Evolutionary conservation across 1,140 invertebrate species (phyloP), one percentile per base, ranked within the genome.

Genomic region (Drosophila lacertosa): DNA sequence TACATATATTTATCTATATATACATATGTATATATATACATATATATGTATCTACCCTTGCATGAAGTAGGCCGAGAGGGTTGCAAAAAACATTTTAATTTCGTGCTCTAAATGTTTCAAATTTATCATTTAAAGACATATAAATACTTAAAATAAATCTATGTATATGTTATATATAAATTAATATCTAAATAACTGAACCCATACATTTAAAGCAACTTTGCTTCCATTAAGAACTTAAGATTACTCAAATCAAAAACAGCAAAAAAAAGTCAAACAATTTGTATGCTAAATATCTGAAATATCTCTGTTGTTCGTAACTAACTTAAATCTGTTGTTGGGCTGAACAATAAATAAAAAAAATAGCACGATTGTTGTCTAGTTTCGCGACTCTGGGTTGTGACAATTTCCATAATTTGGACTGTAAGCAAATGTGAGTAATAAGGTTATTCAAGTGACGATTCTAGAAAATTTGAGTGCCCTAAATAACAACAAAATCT

Each of bases 391-490:
- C 13, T 50, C 22, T 50, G 47, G 7, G 4, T 18, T 32, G 15
- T 50, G 29, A n/a, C 29, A 50, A 50, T 50, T 50, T 50, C 3
- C 26, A 29, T 50, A 50, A 50, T 50, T 33, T 29, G 11, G 16
- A 32, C 18, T n/a, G 5, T 18, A 10, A 13, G 47, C 16, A 32
- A 6, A n/a, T 50, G 13, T 24, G 16, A 50, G 29, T 33, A 33
- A 33, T 24, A 2, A 33, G 26, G 10, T 18, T 18, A 33, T 32
- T 16, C n/a, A 45, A 13, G 44, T 45, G n/a, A 7, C 2, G 22
- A 15, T 48, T 48, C 15, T 16, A 7, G 1, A 32, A 16, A 16
- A 11, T 15, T 50, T 13, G 1, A 3, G 26, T 29, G 9, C 0
- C 6, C 6, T 9, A 2, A 9, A 29, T 5, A 22, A 29, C 26